phyloP scores from a whole-genome alignment of 2,888 invertebrate species.

The Aporophyla lueneburgensis region DNA sequence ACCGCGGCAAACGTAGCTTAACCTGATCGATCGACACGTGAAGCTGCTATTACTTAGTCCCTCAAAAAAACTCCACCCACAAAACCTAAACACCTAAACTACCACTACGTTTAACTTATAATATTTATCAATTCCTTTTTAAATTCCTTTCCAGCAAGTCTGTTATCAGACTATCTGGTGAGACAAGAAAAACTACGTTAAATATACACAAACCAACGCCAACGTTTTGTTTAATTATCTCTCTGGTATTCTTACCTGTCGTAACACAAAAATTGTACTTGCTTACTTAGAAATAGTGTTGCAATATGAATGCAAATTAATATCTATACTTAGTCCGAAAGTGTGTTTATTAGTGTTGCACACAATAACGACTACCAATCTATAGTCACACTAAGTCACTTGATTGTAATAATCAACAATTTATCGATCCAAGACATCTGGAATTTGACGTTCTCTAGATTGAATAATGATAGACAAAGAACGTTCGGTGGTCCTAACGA shows the following conservation, averaged over 20 bases:
- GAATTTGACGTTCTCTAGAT: slow-evolving; percentile 69
- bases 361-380: slow-evolving; percentile 50
- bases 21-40: too few species aligned
- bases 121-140: too few species aligned
- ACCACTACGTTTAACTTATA: too few species aligned
- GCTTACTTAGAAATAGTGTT: slow-evolving; percentile 29
- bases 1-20: too few species aligned
- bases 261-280: slow-evolving; percentile 34
- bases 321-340: slow-evolving; percentile 50
- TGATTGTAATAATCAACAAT: slow-evolving; percentile 67
- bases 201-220: not conserved
- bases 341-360: slow-evolving; percentile 53
- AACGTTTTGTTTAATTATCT: slow-evolving; percentile 19
- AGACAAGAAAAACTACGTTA: not conserved
- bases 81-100: too few species aligned
- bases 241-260: slow-evolving; percentile 18
- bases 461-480: slow-evolving; percentile 77
- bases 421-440: slow-evolving; percentile 60
- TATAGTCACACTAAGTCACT: slow-evolving; percentile 22
- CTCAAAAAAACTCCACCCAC: too few species aligned
- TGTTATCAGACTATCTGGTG: not conserved
- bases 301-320: slow-evolving; percentile 51
- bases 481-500: slow-evolving; percentile 62
- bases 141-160: not conserved
- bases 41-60: too few species aligned